These are phyloP conservation scores for Drosophila neonasuta DNA, from an alignment of 2,888 invertebrate genomes.

Conservation along the genomic window DNA sequence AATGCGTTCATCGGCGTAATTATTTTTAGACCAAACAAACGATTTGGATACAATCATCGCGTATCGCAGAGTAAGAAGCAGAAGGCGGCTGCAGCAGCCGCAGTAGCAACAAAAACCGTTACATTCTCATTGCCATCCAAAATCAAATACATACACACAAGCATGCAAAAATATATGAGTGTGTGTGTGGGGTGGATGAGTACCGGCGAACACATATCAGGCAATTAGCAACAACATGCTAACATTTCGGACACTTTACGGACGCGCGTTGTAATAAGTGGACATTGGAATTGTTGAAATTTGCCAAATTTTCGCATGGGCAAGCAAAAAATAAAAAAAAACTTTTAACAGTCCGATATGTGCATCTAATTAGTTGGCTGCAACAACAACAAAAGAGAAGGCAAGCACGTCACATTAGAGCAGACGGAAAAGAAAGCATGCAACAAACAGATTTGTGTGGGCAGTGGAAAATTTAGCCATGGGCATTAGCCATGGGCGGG, in stretches of 20 bases:
- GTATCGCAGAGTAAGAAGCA: conserved; percentile 24
- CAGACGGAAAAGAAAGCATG: conserved; percentile 53
- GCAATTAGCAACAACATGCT: conserved; percentile 73
- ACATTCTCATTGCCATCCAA: conserved; percentile 52
- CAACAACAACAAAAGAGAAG: conserved; percentile 25
- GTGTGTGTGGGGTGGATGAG: conserved; percentile 24
- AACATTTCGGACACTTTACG: conserved; percentile 62
- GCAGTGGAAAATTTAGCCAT: conserved; percentile 69
- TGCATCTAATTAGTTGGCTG: conserved; percentile 51
- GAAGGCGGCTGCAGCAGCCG: conserved; percentile 32
- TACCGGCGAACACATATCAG: conserved; percentile 55
- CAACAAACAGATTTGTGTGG: conserved; percentile 63
- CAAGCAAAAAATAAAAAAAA: conserved; percentile 20
- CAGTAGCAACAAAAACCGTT: conserved; percentile 46
- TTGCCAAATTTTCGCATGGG: conserved; percentile 55
- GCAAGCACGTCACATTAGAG: conserved; percentile 51
- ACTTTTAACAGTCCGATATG: conserved; percentile 29
- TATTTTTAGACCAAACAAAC: conserved; percentile 76
- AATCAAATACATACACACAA: conserved; percentile 19
- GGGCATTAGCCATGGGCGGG: conserved; percentile 45
- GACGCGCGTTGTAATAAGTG: conserved; percentile 65
- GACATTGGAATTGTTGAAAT: conserved; percentile 65
- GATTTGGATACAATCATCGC: conserved; percentile 65
- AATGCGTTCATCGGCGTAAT: conserved; percentile 70
- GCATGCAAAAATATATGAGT: conserved; percentile 1